Evolutionary conservation across 2,888 invertebrate species (phyloP).

Genomic region (Pinctada fucata): DNA sequence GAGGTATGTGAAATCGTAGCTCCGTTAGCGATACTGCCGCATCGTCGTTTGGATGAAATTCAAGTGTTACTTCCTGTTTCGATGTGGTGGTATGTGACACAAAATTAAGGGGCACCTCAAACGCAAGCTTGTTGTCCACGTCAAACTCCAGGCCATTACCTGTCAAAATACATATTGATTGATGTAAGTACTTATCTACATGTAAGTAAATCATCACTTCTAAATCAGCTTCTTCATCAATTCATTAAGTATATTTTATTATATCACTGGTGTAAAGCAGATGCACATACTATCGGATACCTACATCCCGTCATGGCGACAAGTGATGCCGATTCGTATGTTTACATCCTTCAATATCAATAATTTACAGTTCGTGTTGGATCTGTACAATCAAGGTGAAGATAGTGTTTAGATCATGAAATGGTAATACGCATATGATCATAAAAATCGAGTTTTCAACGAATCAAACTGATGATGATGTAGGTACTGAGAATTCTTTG

Average conservation of each 20-base stretch:
- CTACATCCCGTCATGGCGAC: too few relatives aligned
- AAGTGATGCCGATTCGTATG: too few relatives aligned
- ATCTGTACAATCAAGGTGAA: too few relatives aligned
- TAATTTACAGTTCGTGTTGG: too few relatives aligned
- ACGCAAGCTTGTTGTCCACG: constrained; percentile 82
- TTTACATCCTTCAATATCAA: too few relatives aligned
- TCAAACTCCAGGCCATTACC: constrained; percentile 75
- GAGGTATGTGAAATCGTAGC: constrained; percentile 97
- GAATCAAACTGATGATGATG: too few relatives aligned
- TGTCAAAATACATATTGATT: constrained; percentile 40
- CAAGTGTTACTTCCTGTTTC: constrained; percentile 98
- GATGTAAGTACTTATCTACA: not conserved
- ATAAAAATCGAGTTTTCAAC: too few relatives aligned
- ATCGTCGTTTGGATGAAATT: constrained; percentile 99
- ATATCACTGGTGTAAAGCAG: too few relatives aligned
- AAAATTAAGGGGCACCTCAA: constrained; percentile 96
- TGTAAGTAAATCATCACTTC: not conserved
- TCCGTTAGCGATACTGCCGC: constrained; percentile 97
- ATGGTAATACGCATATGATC: too few relatives aligned
- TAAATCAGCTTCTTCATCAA: not conserved
- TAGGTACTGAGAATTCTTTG: too few relatives aligned
- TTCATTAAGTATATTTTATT: not conserved
- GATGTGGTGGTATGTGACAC: constrained; percentile 97
- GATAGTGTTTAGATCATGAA: too few relatives aligned
- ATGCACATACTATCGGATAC: too few relatives aligned